Conservation (phyloP, 2,797 vertebrate genomes). For the Pangasius macronema region DNA sequence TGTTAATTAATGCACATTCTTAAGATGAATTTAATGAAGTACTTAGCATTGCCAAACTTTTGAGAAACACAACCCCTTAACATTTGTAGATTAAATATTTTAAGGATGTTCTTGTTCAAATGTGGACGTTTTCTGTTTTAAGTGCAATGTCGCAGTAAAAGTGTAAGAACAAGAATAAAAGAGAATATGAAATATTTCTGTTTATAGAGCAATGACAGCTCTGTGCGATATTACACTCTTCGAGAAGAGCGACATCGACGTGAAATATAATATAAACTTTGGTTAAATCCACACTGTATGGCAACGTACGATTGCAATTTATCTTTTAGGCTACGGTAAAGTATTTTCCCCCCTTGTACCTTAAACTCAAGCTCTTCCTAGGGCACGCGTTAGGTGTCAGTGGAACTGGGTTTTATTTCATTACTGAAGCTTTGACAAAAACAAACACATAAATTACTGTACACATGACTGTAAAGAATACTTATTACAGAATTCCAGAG, state of each 20-base stretch:
- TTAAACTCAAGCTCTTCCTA: not conserved
- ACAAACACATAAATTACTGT: not conserved
- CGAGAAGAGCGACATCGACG: too few relatives aligned
- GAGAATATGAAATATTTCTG: not conserved
- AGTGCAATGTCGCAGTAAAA: not conserved
- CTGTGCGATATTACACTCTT: too few relatives aligned
- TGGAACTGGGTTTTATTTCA: not conserved
- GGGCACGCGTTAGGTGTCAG: too few relatives aligned
- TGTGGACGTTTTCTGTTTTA: not conserved
- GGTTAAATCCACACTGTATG: too few relatives aligned
- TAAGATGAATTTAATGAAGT: not conserved
- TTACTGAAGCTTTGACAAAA: not conserved
- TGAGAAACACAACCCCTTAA: not conserved
- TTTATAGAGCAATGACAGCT: not conserved
- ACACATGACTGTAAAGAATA: conserved; percentile 2
- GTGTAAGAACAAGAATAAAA: not conserved
- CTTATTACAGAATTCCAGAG: conserved; percentile 2
- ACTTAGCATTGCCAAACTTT: not conserved
- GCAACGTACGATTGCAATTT: not conserved
- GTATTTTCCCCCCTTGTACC: not conserved
- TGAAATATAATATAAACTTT: too few relatives aligned
- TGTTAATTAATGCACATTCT: not conserved
- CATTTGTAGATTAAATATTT: not conserved
- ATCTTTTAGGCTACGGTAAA: not conserved
- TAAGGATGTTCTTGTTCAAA: not conserved